These are phyloP conservation scores for Listrodromus nycthemerus DNA, from an alignment of 2,888 invertebrate species.

Conservation along the genomic window DNA sequence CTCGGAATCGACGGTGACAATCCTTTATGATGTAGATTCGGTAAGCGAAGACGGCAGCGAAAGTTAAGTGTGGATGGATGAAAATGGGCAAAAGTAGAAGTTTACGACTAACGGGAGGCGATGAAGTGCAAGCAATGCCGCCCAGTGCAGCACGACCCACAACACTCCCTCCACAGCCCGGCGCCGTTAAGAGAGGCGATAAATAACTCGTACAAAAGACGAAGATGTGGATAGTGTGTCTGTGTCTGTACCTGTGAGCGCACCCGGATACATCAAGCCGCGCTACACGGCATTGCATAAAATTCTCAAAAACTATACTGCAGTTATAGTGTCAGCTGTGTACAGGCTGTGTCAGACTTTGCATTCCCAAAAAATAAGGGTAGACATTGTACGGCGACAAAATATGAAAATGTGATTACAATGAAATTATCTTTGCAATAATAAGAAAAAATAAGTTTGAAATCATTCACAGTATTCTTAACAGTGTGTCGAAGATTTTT, in stretches of 20 bases:
- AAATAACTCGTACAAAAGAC: conserved; percentile 72
- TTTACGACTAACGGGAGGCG: conserved; percentile 24
- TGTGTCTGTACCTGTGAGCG: not conserved
- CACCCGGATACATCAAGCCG: conserved; percentile 3
- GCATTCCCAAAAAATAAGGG: not conserved
- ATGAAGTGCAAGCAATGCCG: conserved; percentile 36
- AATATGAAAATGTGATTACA: not conserved
- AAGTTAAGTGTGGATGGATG: not conserved
- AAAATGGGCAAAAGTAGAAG: conserved; percentile 39
- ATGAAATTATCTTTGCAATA: too few relatives aligned
- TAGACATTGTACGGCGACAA: not conserved
- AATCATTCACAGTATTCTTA: not conserved
- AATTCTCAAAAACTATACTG: not conserved
- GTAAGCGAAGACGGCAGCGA: not conserved
- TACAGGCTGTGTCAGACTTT: not conserved
- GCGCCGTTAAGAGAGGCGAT: conserved; percentile 53
- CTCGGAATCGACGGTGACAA: conserved; percentile 28
- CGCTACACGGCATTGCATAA: conserved; percentile 4
- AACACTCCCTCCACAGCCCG: conserved; percentile 46
- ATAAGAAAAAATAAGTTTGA: not conserved
- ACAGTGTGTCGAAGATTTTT: too few relatives aligned
- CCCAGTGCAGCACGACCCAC: conserved; percentile 19
- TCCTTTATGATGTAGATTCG: conserved; percentile 62
- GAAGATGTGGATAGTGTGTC: conserved; percentile 25
- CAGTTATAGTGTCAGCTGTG: not conserved